Evolutionary conservation across 2,113 vertebrate species (phyloP).

Genomic region (Pterocles burchelli): DNA sequence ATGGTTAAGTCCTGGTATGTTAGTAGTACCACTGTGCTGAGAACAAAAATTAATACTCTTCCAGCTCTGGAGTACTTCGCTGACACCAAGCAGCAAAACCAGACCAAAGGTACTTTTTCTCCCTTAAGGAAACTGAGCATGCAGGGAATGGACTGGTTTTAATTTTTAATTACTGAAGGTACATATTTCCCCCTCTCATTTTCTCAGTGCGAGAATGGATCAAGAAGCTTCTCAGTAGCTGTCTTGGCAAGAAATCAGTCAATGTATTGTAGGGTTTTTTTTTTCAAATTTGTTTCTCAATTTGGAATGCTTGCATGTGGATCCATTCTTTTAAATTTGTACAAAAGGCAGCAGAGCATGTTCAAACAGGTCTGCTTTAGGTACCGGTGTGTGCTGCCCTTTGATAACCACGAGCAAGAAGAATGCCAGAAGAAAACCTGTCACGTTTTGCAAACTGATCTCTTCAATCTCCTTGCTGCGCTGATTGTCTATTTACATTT

Average conservation of each 20-base stretch:
- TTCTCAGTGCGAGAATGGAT: constrained; percentile 51
- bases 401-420: constrained; percentile 52
- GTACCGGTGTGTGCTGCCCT: constrained; percentile 57
- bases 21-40: constrained; percentile 18
- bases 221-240: constrained; percentile 66
- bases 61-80: constrained; percentile 33
- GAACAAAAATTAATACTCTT: constrained; percentile 46
- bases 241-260: constrained; percentile 78
- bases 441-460: constrained; percentile 46
- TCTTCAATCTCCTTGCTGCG: constrained; percentile 39
- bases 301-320: constrained; percentile 80
- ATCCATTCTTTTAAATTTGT: constrained; percentile 75
- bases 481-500: constrained; percentile 56
- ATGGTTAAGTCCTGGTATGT: constrained; percentile 34
- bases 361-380: constrained; percentile 77
- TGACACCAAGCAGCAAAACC: constrained; percentile 46
- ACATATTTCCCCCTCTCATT: constrained; percentile 39
- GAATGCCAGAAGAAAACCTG: constrained; percentile 28
- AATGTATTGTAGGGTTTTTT: constrained; percentile 79
- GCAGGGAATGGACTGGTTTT: constrained; percentile 24
- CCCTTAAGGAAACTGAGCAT: not conserved
- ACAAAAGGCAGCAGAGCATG: constrained; percentile 81
- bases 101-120: constrained; percentile 7
- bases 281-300: constrained; percentile 78
- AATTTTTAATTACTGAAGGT: constrained; percentile 72